Conservation (phyloP, 2,113 vertebrate species). For the Pseudorectes ferrugineus region DNA sequence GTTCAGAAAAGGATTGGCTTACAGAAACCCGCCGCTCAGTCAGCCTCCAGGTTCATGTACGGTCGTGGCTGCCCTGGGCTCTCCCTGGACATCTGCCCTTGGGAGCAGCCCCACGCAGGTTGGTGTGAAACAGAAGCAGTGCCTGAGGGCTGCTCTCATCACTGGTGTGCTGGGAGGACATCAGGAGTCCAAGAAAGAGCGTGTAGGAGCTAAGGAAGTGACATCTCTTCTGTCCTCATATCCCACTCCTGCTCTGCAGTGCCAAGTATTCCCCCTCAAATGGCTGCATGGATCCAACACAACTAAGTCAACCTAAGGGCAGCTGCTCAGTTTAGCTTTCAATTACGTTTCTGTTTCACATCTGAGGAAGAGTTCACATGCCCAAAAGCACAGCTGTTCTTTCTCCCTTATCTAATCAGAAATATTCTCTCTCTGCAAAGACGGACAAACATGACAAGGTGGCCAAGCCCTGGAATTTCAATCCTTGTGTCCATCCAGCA, state of each 20-base stretch:
- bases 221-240: background rate
- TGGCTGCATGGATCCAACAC: background rate
- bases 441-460: background rate
- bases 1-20: slow-evolving; percentile 21
- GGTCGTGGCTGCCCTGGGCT: background rate
- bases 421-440: background rate
- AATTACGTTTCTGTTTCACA: background rate
- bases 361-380: background rate
- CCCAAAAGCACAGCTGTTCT: background rate
- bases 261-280: background rate
- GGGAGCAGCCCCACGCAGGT: background rate
- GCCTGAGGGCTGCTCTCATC: background rate
- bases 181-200: background rate
- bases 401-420: background rate
- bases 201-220: background rate
- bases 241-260: background rate
- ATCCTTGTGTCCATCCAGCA: background rate
- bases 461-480: background rate
- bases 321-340: background rate
- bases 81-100: background rate
- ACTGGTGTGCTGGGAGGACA: background rate
- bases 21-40: background rate
- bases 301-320: background rate
- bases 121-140: background rate
- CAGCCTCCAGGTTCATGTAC: background rate